Conservation (phyloP, 92 coral and sea anemone genomes). For the Heliopora coerulea region DNA sequence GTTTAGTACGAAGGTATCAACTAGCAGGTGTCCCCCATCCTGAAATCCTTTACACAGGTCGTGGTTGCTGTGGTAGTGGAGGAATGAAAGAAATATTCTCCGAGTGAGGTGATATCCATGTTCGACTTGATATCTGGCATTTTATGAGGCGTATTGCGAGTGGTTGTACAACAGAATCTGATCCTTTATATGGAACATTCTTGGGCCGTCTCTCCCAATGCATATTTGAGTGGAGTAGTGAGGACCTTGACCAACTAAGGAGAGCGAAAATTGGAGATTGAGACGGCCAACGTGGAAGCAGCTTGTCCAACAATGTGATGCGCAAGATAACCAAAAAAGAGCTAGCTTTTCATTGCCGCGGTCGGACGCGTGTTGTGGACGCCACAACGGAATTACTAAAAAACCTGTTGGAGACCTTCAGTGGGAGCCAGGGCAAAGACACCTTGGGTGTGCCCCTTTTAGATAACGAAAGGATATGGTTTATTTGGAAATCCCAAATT, state of each 20-base stretch:
- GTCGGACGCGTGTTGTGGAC: slow-evolving; percentile 50
- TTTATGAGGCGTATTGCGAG: slow-evolving; percentile 54
- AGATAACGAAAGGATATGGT: slow-evolving; percentile 26
- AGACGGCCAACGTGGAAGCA: neutral
- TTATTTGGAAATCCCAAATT: slow-evolving; percentile 39
- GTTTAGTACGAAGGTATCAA: slow-evolving; percentile 18
- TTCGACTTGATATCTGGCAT: slow-evolving; percentile 47
- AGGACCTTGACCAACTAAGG: slow-evolving; percentile 41
- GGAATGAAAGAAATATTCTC: slow-evolving; percentile 14
- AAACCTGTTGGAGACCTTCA: slow-evolving; percentile 43
- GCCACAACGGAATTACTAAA: slow-evolving; percentile 22
- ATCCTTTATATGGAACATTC: slow-evolving; percentile 54
- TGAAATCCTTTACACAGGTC: slow-evolving; percentile 21
- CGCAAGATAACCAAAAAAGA: slow-evolving; percentile 40
- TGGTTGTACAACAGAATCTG: slow-evolving; percentile 59
- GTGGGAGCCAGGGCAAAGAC: slow-evolving; percentile 56
- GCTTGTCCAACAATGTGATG: slow-evolving; percentile 40
- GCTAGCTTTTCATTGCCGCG: slow-evolving; percentile 55
- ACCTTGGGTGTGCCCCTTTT: slow-evolving; percentile 61
- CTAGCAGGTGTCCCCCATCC: slow-evolving; percentile 41
- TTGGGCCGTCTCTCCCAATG: slow-evolving; percentile 51
- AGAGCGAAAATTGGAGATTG: slow-evolving; percentile 28
- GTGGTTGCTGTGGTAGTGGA: slow-evolving; percentile 43
- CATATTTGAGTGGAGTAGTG: slow-evolving; percentile 51
- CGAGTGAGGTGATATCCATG: slow-evolving; percentile 12